Evolutionary conservation across 2,888 invertebrate genomes (phyloP), one percentile per base, ranked within the genome.

Genomic region (Nomada hirtipes): DNA sequence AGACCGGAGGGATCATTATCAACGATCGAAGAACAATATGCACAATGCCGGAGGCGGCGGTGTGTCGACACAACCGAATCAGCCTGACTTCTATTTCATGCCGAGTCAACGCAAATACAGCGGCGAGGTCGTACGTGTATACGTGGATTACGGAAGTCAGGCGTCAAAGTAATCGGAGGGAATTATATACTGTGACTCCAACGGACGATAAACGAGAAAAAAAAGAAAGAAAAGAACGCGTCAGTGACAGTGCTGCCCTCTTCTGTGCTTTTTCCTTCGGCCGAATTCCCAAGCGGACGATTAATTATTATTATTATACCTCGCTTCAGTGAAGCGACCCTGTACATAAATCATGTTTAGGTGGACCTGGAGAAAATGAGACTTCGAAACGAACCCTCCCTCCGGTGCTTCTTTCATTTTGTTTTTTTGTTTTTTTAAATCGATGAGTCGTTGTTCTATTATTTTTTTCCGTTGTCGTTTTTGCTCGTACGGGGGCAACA

Each of bases 31-130:
- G 77, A 87, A 84, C 64, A 79, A 68, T 55, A 71, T 85, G 65
- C 88, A 85, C 2, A 87, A 84, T 67, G 61, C 85, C 1, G 42
- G 84, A 4, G 83, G 89, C 13, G 89, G 89, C 26, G 89, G 89
- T n/a, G 86, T 89, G 13, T 75, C 90, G 1, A 76, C 89, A 2
- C 89, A 90, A 0, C 93, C 95, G 20, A 93, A 96, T 85, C 96
- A 97, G 89, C 97, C 98, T 0, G 98, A 98, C 94, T 98, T 98
- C 94, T 98, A 98, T 94, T 98, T 98, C 94, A 98, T 98, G 98
- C 98, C 98, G 63, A 98, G 98, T 83, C 98, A 98, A 93, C 94
- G 98, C 84, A 98, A 98, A 94, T 98, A 98, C 94, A 98, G 98
- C 91, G 98, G 98, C 88, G 98, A 98, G 95, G 97, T 97, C 47